Base-by-base conservation (phyloP, 2,888 invertebrate species). In the Pachymerium ferrugineum region DNA sequence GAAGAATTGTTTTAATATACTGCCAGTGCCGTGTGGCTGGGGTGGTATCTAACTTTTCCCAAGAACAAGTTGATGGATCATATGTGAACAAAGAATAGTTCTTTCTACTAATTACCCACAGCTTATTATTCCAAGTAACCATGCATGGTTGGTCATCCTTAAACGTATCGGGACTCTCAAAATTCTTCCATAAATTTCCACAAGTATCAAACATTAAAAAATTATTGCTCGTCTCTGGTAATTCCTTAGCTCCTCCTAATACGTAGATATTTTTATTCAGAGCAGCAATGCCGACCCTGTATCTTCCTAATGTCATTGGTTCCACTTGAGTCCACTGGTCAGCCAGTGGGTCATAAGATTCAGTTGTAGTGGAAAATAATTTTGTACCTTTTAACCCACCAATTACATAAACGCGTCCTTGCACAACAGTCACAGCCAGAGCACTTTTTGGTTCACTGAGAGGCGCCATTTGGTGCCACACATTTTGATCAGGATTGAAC, bases 371-470 rank as follows among this genome's bases (percentile, higher is more conserved):
- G 12, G 72, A 72, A 30, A 72, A 72, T 12, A 28, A n/a, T 29
- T 72, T 72, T 2, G 47, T 33, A 5, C 30, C 72, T 19, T 33
- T 72, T 30, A 76, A 73, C 3, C 76, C 76, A 19, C 76, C 76
- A 14, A 76, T 70, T 4, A 73, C 76, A 35, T 71, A 74, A 16
- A 76, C 4, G 4, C 72, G 47, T 14, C 68, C 74, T 25, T 38
- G 25, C 1, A 28, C 35, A 12, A 38, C 68, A 12, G 67, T 73
- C n/a, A 74, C 76, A 3, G 72, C 73, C 5, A 74, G 75, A 14
- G 75, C 76, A 38, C 75, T 75, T 29, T 74, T 74, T n/a, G 75
- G 73, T 35, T 74, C 76, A 35, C 38, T 54, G 5, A 76, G 35
- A 6, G 76, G 31, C 4, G 76, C 72, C 62, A 74, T 47, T 16